Base-by-base conservation (phyloP, 35 echinoderm and acorn worm genomes). In the Antedon bifida region DNA sequence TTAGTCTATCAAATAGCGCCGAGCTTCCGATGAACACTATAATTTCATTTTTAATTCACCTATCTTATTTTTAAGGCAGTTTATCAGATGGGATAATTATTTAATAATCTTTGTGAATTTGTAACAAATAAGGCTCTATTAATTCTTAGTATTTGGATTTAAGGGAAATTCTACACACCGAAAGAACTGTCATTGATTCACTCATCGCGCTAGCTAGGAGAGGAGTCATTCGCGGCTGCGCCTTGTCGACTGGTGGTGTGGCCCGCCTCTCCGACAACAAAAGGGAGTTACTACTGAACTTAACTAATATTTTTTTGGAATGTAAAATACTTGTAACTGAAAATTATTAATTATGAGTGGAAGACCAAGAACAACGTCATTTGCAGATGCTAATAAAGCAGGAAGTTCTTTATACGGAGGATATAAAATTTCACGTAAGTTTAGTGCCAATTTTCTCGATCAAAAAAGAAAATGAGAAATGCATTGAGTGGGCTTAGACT, bases 351-450 rank as follows among this genome's bases (percentile, higher is more conserved):
- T 85, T 90, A 92, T 92, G 91, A 99, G 95, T 93, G 95, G 90
- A 99, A 89, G 95, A 84, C 95, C 95, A 34, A 99, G 95, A 83
- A 99, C 95, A 83, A 99, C 95, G 84, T 99, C 95, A 81, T 99
- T 99, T 88, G 95, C 95, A 79, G 95, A 99, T 81, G 88, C 95
- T 75, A 90, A 88, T 82, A 99, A 92, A 82, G 91, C 88, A 31
- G 88, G 88, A 75, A 90, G 84, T 92, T 86, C 91, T 74, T 89
- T 88, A 80, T 93, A 89, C 80, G 91, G 91, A 86, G 95, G 95
- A 85, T 88, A 90, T 75, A 99, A 93, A 99, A 92, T 99, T 82
- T 93, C 95, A 93, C 91, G 95, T 99, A 99, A 99, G 95, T 99
- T 23, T 33, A 21, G 4, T 80, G 78, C 11, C 51, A 8, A 64